Conservation (phyloP, 92 coral and sea anemone species). For the Parazoanthus swiftii region DNA sequence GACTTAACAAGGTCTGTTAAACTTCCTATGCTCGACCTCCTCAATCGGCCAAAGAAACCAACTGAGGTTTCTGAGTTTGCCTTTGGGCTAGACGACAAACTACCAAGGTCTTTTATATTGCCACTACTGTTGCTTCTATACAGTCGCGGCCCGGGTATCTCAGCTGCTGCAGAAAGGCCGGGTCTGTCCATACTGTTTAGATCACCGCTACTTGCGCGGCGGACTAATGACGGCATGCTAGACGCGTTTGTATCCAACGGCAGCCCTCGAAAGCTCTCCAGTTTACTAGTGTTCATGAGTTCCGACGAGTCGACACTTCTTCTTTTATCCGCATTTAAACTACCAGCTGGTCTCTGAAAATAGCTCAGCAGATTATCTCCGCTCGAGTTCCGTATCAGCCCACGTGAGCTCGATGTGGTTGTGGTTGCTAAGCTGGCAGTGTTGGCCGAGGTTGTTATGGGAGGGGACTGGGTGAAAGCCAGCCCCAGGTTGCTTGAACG, state of each 20-base stretch:
- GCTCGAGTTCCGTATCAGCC: constrained; percentile 79
- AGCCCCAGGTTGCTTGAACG: constrained; percentile 68
- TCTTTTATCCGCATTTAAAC: constrained; percentile 58
- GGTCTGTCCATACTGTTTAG: constrained; percentile 67
- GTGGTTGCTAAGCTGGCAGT: constrained; percentile 63
- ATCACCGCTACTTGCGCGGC: constrained; percentile 94
- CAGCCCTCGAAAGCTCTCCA: constrained; percentile 22
- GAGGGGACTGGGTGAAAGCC: constrained; percentile 64
- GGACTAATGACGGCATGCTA: constrained; percentile 76
- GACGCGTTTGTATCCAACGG: constrained; percentile 36
- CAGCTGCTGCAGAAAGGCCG: constrained; percentile 13
- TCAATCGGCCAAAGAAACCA: constrained; percentile 82
- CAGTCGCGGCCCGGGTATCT: constrained; percentile 52
- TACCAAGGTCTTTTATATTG: constrained; percentile 75
- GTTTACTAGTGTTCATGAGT: constrained; percentile 40
- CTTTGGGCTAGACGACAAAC: constrained; percentile 23
- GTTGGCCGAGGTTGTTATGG: constrained; percentile 73
- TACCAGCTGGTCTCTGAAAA: constrained; percentile 53
- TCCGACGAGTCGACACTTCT: constrained; percentile 68
- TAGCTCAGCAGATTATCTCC: constrained; percentile 80
- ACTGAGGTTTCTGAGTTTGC: constrained; percentile 41
- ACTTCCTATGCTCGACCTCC: constrained; percentile 85
- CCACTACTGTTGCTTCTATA: constrained; percentile 87
- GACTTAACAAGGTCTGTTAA: constrained; percentile 73
- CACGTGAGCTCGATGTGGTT: constrained; percentile 66